Conservation (phyloP, 2,888 invertebrate species). For the Microctonus brassicae region DNA sequence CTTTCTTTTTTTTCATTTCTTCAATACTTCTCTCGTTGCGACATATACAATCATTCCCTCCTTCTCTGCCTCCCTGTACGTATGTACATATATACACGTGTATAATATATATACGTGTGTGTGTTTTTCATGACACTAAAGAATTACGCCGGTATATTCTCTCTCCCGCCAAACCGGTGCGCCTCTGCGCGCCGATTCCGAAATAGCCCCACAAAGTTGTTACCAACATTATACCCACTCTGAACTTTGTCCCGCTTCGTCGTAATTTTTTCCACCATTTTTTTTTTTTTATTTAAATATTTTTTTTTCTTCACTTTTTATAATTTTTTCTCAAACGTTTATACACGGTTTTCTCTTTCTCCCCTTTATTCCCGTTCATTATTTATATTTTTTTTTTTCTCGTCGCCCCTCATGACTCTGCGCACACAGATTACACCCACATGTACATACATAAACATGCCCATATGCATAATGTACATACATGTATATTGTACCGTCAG, state of each 20-base stretch:
- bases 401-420: background rate
- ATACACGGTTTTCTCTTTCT: background rate
- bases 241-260: background rate
- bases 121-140: background rate
- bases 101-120: too few species aligned
- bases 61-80: background rate
- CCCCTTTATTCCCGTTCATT: background rate
- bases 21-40: slow-evolving; percentile 5
- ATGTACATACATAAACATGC: background rate
- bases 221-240: background rate
- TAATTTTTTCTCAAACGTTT: background rate
- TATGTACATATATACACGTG: too few species aligned
- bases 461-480: background rate
- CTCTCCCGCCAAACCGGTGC: background rate
- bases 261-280: background rate
- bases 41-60: slow-evolving; percentile 9
- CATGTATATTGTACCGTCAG: background rate
- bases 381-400: background rate
- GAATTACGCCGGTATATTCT: slow-evolving; percentile 1
- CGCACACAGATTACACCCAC: background rate
- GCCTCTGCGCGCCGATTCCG: background rate
- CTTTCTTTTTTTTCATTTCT: background rate
- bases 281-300: background rate
- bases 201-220: slow-evolving; percentile 5
- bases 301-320: background rate